Evolutionary conservation across 2,888 invertebrate species (phyloP), one percentile per base, ranked within the genome.

Genomic region (Tetragonisca angustula): DNA sequence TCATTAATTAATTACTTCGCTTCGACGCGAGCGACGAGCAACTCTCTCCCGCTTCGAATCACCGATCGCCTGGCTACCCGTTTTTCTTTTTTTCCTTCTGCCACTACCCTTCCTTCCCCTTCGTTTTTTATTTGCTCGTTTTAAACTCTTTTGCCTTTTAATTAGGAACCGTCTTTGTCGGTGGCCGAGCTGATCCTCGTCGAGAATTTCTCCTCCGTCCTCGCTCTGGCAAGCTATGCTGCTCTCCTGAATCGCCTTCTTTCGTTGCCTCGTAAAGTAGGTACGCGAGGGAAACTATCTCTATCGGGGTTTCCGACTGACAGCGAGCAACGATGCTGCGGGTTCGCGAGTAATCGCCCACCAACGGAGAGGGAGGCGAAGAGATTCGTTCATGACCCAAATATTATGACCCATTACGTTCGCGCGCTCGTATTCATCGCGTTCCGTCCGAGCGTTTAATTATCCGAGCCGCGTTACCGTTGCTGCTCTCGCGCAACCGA

Each of bases 1-100:
- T 86, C 83, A 90, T 90, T 87, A 84, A 89, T 90, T 88, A 83
- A 85, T 88, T 88, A 87, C 87, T 84, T 69, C 73, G 79, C 76
- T 54, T 75, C 74, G 83, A 80, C 81, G 81, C 79, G 76, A 65
- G 24, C 64, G 78, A 81, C 81, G 84, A 78, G 73, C 62, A 54
- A 32, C 21, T 62, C 68, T 56, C 62, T 62, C 71, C 61, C 62
- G 62, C 76, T 65, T 52, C 70, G 69, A 70, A 79, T 88, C 81
- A 65, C 74, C 76, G 76, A 85, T 82, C 85, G 76, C 59, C 62
- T 52, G n/a, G 52, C 56, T 43, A 27, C 24, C 52, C 36, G 73
- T 21, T 59, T 59, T 78, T 76, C 67, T 76, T 64, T 72, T 62
- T 72, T n/a, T n/a, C n/a, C n/a, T n/a, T 77, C 27, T 49, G 56